These are phyloP conservation scores for Hydrophis major DNA, from an alignment of 2,797 vertebrate genomes.

Conservation along the genomic window DNA sequence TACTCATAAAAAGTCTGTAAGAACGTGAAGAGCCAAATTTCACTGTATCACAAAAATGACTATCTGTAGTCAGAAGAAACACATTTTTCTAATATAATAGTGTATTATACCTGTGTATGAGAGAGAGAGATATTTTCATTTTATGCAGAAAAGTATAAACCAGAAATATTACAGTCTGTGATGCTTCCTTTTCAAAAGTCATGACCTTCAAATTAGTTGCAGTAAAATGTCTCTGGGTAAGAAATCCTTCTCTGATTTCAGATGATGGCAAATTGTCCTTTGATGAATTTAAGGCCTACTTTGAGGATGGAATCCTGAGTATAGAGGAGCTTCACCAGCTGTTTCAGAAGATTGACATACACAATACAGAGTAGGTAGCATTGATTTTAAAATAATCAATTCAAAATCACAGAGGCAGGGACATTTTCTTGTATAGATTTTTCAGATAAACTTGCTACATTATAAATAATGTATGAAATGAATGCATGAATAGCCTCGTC, in stretches of 20 bases:
- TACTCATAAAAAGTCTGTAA: neutral
- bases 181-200: neutral
- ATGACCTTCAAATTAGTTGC: conserved; percentile 13
- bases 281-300: conserved; percentile 94
- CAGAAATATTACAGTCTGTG: neutral
- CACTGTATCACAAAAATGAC: neutral
- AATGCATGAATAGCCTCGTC: neutral
- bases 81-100: neutral
- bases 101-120: neutral
- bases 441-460: neutral
- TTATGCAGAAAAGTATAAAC: neutral
- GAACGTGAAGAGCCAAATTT: neutral
- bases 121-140: neutral
- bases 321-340: conserved; percentile 87
- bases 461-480: neutral
- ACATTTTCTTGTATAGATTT: conserved; percentile 13
- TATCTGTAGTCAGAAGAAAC: neutral
- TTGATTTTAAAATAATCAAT: neutral
- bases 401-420: neutral
- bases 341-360: conserved; percentile 87
- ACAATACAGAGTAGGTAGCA: conserved; percentile 85
- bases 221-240: neutral
- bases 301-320: conserved; percentile 88
- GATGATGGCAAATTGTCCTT: conserved; percentile 94
- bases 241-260: conserved; percentile 64